Evolutionary conservation across 2,797 vertebrate species (phyloP).

Genomic region (Pteronotus mesoamericanus): DNA sequence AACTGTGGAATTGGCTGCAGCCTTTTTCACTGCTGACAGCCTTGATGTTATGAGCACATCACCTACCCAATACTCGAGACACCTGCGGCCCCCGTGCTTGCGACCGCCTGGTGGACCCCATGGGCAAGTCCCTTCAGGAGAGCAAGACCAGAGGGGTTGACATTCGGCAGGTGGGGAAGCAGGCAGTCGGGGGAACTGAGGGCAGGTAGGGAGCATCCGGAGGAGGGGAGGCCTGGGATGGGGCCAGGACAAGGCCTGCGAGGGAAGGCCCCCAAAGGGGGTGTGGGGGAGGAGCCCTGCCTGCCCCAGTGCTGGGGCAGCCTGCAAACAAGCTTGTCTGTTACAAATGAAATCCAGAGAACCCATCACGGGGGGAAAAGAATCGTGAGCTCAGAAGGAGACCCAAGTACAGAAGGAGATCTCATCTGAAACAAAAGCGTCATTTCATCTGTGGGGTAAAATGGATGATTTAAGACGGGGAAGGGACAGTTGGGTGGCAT

Average conservation of each 20-base stretch:
- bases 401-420: neutral
- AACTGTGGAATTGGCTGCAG: neutral
- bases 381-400: neutral
- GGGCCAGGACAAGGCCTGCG: neutral
- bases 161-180: neutral
- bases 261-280: neutral
- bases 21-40: neutral
- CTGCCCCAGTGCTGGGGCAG: neutral
- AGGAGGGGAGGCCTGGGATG: neutral
- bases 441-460: neutral
- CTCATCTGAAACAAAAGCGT: neutral
- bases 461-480: neutral
- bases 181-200: neutral
- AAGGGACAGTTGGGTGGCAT: neutral
- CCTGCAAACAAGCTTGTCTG: neutral
- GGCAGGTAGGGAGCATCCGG: neutral
- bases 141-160: neutral
- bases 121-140: neutral
- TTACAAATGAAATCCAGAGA: neutral
- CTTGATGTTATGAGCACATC: neutral
- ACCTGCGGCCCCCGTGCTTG: too few relatives aligned
- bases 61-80: neutral
- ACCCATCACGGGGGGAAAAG: neutral
- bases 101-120: neutral
- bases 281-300: neutral